phyloP scores from a whole-genome alignment of 2,113 vertebrate species.

The Lepisosteus osseus region DNA sequence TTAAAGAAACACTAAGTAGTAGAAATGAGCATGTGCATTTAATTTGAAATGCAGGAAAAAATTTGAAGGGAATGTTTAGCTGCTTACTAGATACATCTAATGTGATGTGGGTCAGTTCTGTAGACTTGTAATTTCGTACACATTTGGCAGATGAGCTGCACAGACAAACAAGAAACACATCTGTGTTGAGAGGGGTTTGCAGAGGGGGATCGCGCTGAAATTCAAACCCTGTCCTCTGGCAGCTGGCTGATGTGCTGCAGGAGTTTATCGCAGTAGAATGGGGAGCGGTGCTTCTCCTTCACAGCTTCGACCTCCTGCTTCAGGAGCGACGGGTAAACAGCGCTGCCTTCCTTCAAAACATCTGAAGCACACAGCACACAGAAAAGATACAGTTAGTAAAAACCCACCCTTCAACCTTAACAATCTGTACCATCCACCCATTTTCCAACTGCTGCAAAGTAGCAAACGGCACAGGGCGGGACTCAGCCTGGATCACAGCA shows the following conservation, averaged over 20 bases:
- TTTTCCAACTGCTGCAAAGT: too few species aligned
- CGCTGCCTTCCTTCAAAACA: conserved; percentile 75
- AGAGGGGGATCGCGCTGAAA: background rate
- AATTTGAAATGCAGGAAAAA: too few species aligned
- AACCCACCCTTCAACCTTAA: background rate
- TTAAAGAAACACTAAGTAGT: too few species aligned
- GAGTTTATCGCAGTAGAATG: conserved; percentile 71
- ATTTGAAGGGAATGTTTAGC: too few species aligned
- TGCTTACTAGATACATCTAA: background rate
- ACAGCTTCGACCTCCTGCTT: conserved; percentile 67
- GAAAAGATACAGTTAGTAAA: background rate
- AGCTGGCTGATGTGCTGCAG: conserved; percentile 66
- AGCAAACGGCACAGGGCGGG: too few species aligned
- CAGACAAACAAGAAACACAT: too few species aligned
- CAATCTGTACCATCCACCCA: too few species aligned
- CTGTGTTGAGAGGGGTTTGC: too few species aligned
- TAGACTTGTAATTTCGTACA: background rate
- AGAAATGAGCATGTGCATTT: too few species aligned
- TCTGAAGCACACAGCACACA: conserved; percentile 57
- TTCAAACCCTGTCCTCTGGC: background rate
- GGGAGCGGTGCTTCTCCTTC: conserved; percentile 73
- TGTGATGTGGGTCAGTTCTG: background rate
- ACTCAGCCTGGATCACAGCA: too few species aligned
- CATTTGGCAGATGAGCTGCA: too few species aligned
- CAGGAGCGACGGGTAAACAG: conserved; percentile 67